Evolutionary conservation across 2,113 vertebrate species (phyloP).

Genomic region (Sebastes schlegelii): DNA sequence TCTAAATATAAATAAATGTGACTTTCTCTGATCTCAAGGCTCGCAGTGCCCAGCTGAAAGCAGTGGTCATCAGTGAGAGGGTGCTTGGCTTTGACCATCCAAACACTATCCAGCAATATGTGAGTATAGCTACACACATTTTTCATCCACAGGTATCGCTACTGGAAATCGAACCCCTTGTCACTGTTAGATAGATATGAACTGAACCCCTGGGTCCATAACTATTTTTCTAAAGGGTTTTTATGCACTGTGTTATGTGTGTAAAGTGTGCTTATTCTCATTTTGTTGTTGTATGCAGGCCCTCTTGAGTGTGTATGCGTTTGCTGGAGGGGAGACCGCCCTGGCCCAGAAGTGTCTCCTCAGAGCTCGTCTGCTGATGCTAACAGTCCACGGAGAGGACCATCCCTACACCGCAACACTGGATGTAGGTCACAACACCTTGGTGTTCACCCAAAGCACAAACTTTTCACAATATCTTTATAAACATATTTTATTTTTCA

Average conservation of each 20-base stretch:
- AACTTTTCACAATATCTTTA: neutral
- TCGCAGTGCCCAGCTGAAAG: conserved; percentile 84
- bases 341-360: conserved; percentile 86
- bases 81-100: conserved; percentile 87
- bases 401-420: conserved; percentile 85
- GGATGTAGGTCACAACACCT: conserved; percentile 78
- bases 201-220: neutral
- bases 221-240: neutral
- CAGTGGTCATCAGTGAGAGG: conserved; percentile 87
- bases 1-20: neutral
- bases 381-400: conserved; percentile 85
- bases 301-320: conserved; percentile 82
- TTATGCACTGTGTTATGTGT: neutral
- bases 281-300: conserved; percentile 66
- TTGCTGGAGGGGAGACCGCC: conserved; percentile 82
- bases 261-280: neutral
- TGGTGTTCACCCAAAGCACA: neutral
- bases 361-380: conserved; percentile 83
- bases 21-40: conserved; percentile 75
- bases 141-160: neutral
- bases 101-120: conserved; percentile 87
- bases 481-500: neutral
- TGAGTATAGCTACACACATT: conserved; percentile 63
- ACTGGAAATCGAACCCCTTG: neutral
- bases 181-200: neutral